Conservation (phyloP, 2,113 vertebrate genomes). For the Gopherus evgoodei region DNA sequence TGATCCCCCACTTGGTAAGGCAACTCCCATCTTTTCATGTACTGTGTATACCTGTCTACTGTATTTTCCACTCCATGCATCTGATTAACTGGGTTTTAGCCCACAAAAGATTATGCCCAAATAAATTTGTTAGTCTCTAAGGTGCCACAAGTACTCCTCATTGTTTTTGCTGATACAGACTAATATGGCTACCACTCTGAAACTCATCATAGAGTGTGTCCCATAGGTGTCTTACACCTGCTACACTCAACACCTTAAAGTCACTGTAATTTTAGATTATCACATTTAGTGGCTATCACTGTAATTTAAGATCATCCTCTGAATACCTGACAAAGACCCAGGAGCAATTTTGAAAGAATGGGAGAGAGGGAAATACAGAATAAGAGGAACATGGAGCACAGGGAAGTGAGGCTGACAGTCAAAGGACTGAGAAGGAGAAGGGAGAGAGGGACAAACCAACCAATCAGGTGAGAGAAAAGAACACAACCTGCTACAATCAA, state of each 20-base stretch:
- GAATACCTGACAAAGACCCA: background rate
- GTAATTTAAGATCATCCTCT: background rate
- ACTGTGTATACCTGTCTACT: no score
- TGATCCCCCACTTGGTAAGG: no score
- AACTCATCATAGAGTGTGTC: background rate
- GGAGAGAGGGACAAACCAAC: background rate
- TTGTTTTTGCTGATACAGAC: no score
- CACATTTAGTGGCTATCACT: background rate
- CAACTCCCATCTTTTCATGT: no score
- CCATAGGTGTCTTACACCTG: background rate
- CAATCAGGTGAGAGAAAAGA: background rate
- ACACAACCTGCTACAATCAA: background rate
- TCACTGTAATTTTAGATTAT: background rate
- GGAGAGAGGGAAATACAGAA: background rate
- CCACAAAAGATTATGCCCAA: no score
- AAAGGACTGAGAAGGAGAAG: background rate
- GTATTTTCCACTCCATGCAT: no score
- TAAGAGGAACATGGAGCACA: background rate
- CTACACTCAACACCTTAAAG: background rate
- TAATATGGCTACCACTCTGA: no score
- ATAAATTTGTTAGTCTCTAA: no score
- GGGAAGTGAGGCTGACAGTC: background rate
- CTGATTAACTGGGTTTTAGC: no score
- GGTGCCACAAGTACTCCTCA: no score
- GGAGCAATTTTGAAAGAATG: background rate